Conservation (phyloP, 2,888 invertebrate species). For the Ecdyonurus torrentis region DNA sequence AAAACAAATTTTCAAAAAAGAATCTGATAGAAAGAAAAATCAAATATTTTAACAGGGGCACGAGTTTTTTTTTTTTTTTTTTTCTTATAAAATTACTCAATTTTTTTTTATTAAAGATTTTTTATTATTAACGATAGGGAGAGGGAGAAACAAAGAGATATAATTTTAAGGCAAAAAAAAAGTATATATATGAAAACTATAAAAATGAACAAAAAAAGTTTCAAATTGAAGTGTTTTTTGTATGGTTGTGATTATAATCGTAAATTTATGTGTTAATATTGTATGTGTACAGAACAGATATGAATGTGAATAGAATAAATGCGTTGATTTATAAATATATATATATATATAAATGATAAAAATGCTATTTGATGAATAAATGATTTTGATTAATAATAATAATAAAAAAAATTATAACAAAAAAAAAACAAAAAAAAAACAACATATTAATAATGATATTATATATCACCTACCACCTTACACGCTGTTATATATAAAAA, state of each 20-base stretch:
- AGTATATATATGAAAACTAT: neutral
- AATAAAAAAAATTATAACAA: slow-evolving; percentile 19
- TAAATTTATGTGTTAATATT: neutral
- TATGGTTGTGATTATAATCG: neutral
- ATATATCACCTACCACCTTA: slow-evolving; percentile 16
- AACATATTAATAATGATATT: slow-evolving; percentile 14
- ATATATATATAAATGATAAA: too few relatives aligned
- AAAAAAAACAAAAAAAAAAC: slow-evolving; percentile 20
- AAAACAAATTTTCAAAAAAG: too few relatives aligned
- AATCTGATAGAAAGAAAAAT: too few relatives aligned
- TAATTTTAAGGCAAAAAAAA: too few relatives aligned
- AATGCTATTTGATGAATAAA: neutral
- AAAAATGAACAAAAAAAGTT: neutral
- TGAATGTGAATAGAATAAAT: neutral
- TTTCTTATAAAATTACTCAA: too few relatives aligned
- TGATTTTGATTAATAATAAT: slow-evolving; percentile 2
- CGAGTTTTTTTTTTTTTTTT: too few relatives aligned
- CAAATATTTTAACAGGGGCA: too few relatives aligned
- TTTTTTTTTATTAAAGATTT: too few relatives aligned
- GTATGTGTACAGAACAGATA: neutral
- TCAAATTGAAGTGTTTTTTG: neutral
- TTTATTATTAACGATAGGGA: too few relatives aligned
- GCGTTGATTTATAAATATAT: too few relatives aligned
- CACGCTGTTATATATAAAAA: slow-evolving; percentile 18
- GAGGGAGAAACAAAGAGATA: too few relatives aligned